A percentile compares a stretch with the other conserved stretches of the same genome.
These are phyloP conservation scores for Numenius arquata DNA, from an alignment of 2,113 vertebrate genomes.

Conservation along the genomic window DNA sequence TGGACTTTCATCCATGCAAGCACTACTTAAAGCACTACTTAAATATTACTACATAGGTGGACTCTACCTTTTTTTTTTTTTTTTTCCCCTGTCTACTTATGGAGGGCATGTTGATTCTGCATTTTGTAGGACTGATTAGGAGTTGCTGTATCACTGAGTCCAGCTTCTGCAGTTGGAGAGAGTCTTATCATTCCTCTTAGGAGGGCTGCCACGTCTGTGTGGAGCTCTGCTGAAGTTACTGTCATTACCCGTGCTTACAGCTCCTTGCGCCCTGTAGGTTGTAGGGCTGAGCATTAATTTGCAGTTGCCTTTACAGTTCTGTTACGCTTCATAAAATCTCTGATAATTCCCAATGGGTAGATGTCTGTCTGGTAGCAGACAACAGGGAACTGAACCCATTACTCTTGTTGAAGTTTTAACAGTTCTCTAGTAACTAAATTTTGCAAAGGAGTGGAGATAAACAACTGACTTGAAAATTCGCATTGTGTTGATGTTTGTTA, in stretches of 20 bases:
- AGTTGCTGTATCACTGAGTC: not conserved
- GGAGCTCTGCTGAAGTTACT: not conserved
- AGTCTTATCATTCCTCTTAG: not conserved
- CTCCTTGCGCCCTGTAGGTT: not conserved
- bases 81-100: accelerated
- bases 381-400: not conserved
- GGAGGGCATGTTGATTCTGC: not conserved
- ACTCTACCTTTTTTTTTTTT: not conserved
- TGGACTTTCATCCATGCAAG: not conserved
- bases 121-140: not conserved
- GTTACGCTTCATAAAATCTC: not conserved
- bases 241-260: not conserved
- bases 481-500: not conserved
- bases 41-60: not conserved
- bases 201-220: accelerated
- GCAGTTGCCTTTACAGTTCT: not conserved
- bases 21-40: not conserved
- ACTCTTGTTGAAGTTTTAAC: not conserved
- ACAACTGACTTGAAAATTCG: not conserved
- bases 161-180: not conserved
- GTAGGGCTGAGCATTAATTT: not conserved
- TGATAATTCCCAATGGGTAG: not conserved
- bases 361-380: not conserved
- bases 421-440: not conserved
- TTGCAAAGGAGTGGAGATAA: not conserved